Conservation (phyloP, 2,888 invertebrate species). For the Geophilus truncorum region DNA sequence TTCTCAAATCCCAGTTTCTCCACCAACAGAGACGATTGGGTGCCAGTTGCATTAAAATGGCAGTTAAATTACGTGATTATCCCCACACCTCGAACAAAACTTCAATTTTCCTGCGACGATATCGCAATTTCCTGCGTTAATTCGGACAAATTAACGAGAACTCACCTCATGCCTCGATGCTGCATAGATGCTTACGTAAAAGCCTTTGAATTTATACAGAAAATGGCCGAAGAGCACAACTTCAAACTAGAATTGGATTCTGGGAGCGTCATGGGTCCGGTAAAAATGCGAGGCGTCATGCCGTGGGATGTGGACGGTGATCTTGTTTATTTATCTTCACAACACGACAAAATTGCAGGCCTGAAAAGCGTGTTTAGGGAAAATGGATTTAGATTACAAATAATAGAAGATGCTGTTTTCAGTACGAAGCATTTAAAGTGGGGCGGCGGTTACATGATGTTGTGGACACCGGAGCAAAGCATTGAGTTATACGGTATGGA, state of each 20-base stretch:
- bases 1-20: constrained; percentile 35
- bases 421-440: neutral
- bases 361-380: constrained; percentile 35
- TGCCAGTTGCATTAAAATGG: constrained; percentile 31
- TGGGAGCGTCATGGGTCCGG: constrained; percentile 46
- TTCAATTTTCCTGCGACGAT: constrained; percentile 40
- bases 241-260: constrained; percentile 44
- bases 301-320: too few relatives aligned
- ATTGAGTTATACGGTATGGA: constrained; percentile 44
- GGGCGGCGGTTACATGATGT: neutral
- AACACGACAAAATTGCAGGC: constrained; percentile 40
- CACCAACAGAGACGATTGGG: constrained; percentile 10
- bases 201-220: constrained; percentile 41
- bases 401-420: constrained; percentile 40
- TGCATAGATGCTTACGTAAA: constrained; percentile 42
- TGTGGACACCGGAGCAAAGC: constrained; percentile 40
- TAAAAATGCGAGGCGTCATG: too few relatives aligned
- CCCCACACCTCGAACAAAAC: neutral
- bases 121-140: constrained; percentile 39
- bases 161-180: constrained; percentile 41
- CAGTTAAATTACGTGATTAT: constrained; percentile 29
- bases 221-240: constrained; percentile 39
- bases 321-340: constrained; percentile 40
- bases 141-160: constrained; percentile 33
- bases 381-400: constrained; percentile 35